Conservation (phyloP, 2,113 vertebrate genomes). For the Pedetes capensis region DNA sequence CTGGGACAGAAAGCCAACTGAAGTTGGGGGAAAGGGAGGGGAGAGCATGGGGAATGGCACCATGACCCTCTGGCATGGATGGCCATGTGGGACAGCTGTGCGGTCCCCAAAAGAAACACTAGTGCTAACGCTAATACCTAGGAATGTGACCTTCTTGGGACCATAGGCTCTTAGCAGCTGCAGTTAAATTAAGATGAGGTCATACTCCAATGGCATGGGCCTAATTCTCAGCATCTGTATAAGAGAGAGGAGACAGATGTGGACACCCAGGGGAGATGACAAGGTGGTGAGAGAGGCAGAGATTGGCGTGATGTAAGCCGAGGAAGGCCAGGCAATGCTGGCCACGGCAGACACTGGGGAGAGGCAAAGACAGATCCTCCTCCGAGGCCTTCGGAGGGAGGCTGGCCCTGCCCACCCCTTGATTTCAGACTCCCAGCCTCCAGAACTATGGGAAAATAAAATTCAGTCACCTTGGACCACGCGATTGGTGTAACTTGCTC, state of each 20-base stretch:
- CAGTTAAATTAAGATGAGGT: background rate
- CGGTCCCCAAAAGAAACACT: background rate
- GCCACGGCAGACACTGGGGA: background rate
- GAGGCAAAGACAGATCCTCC: background rate
- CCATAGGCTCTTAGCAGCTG: background rate
- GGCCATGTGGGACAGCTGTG: fast-evolving
- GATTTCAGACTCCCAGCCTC: background rate
- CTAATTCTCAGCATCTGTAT: background rate
- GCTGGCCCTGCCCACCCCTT: background rate
- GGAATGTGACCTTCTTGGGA: background rate
- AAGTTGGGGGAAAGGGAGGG: background rate
- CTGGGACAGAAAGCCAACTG: background rate
- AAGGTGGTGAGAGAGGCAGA: background rate
- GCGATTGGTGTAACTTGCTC: fast-evolving
- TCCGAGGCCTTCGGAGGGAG: background rate
- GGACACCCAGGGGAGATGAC: background rate
- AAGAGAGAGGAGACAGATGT: background rate
- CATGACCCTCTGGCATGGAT: fast-evolving
- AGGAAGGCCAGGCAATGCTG: background rate
- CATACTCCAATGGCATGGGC: background rate
- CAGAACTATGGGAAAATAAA: background rate
- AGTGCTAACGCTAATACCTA: background rate
- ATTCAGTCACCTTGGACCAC: background rate
- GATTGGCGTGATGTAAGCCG: fast-evolving
- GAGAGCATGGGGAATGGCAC: background rate